These are phyloP conservation scores for Andrena trimmerana DNA, from an alignment of 2,888 invertebrate genomes.

Conservation along the genomic window DNA sequence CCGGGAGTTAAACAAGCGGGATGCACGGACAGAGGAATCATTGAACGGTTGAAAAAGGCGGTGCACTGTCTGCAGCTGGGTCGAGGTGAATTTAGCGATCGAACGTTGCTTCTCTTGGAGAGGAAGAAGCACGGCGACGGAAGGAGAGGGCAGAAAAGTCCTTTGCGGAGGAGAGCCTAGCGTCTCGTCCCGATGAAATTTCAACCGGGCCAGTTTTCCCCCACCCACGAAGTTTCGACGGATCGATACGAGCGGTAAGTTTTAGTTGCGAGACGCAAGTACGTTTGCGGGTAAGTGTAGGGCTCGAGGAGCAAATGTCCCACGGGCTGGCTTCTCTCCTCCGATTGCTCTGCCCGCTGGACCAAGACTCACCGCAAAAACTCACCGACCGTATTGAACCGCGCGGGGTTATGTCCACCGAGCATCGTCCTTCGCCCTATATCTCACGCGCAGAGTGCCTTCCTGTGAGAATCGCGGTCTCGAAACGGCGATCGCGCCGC, in stretches of 20 bases:
- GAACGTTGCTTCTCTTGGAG: neutral
- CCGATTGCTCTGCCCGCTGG: conserved; percentile 70
- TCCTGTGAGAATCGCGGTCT: conserved; percentile 55
- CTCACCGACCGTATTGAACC: conserved; percentile 60
- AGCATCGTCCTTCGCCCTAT: conserved; percentile 39
- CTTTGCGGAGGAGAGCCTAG: neutral
- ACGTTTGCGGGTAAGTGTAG: conserved; percentile 42
- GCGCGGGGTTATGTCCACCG: conserved; percentile 46
- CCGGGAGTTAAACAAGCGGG: conserved; percentile 24
- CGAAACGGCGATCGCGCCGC: conserved; percentile 52
- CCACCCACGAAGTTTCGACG: conserved; percentile 48
- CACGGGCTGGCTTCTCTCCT: conserved; percentile 41
- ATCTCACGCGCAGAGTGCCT: conserved; percentile 55
- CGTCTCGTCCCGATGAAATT: conserved; percentile 67
- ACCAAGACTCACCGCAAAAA: conserved; percentile 80
- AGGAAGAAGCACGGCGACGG: neutral
- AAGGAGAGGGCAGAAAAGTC: conserved; percentile 38
- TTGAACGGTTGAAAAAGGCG: conserved; percentile 1
- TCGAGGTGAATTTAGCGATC: neutral
- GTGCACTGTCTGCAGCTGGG: neutral
- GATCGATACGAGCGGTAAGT: conserved; percentile 53
- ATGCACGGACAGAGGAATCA: neutral
- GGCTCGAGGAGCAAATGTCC: conserved; percentile 51
- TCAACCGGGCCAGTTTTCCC: conserved; percentile 60
- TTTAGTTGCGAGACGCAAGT: conserved; percentile 57